A percentile compares a stretch with the other conserved stretches of the same genome.
Evolutionary conservation across 1,140 invertebrate species (phyloP).

Genomic region (Delia radicum): DNA sequence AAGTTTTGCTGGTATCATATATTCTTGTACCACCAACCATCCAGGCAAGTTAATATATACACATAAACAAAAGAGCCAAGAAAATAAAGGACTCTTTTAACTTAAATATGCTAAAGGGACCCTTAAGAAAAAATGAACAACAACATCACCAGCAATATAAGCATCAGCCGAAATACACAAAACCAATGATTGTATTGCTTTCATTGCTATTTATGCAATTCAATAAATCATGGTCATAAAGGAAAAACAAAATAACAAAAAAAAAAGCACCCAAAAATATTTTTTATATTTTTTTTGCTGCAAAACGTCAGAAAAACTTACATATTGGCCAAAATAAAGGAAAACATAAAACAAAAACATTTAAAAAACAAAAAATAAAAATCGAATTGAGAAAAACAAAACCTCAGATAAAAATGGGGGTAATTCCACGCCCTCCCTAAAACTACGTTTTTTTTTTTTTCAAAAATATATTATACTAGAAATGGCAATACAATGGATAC

Average conservation of each 20-base stretch:
- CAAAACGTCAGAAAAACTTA: background rate
- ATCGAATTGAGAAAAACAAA: background rate
- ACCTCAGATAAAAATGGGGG: background rate
- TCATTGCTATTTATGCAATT: slow-evolving; percentile 53
- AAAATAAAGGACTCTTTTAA: background rate
- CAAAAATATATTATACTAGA: background rate
- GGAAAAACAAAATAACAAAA: background rate
- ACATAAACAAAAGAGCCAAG: background rate
- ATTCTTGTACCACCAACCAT: no score
- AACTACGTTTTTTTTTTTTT: background rate
- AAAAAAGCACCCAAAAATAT: background rate
- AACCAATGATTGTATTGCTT: slow-evolving; percentile 38
- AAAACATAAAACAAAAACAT: background rate
- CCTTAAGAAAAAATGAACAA: background rate
- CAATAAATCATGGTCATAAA: slow-evolving; percentile 49
- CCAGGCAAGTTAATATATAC: background rate
- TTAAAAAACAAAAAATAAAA: background rate
- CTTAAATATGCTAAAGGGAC: slow-evolving; percentile 18
- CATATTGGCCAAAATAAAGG: background rate
- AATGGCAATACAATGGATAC: no score
- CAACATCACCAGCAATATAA: background rate
- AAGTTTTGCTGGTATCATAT: no score
- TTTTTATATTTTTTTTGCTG: no score
- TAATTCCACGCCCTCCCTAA: background rate
- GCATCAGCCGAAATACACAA: background rate